phyloP scores from a whole-genome alignment of 2,888 invertebrate genomes.

The Lathronympha strigana region DNA sequence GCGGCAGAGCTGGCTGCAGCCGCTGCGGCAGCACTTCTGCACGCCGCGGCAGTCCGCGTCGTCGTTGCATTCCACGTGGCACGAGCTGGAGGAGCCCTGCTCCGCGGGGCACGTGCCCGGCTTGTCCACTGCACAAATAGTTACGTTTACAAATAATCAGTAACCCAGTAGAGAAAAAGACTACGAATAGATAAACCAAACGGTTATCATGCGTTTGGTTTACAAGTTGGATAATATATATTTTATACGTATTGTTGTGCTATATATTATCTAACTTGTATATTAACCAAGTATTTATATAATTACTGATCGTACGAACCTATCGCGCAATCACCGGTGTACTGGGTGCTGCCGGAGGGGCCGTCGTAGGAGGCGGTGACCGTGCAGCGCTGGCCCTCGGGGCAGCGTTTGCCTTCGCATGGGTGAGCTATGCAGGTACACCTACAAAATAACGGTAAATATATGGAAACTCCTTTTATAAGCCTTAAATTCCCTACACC shows the following conservation, averaged over 20 bases:
- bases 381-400: slow-evolving; percentile 87
- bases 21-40: slow-evolving; percentile 92
- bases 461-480: too few relatives aligned
- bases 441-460: slow-evolving; percentile 53
- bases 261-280: too few relatives aligned
- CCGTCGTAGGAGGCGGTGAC: slow-evolving; percentile 82
- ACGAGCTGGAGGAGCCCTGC: slow-evolving; percentile 59
- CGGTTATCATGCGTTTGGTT: too few relatives aligned
- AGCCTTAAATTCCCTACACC: too few relatives aligned
- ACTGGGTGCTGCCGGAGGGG: slow-evolving; percentile 63
- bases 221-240: too few relatives aligned
- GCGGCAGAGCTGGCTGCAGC: slow-evolving; percentile 89
- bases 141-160: not conserved
- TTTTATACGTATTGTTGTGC: too few relatives aligned
- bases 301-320: slow-evolving; percentile 70
- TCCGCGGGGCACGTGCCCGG: slow-evolving; percentile 60
- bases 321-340: slow-evolving; percentile 86
- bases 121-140: slow-evolving; percentile 83
- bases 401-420: slow-evolving; percentile 86
- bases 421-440: slow-evolving; percentile 85
- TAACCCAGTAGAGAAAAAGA: too few relatives aligned
- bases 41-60: slow-evolving; percentile 92
- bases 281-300: too few relatives aligned
- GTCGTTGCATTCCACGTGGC: slow-evolving; percentile 88
- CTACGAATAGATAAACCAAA: too few relatives aligned